These are phyloP conservation scores for Orthosia incerta DNA, from an alignment of 2,888 invertebrate species.

Conservation along the genomic window DNA sequence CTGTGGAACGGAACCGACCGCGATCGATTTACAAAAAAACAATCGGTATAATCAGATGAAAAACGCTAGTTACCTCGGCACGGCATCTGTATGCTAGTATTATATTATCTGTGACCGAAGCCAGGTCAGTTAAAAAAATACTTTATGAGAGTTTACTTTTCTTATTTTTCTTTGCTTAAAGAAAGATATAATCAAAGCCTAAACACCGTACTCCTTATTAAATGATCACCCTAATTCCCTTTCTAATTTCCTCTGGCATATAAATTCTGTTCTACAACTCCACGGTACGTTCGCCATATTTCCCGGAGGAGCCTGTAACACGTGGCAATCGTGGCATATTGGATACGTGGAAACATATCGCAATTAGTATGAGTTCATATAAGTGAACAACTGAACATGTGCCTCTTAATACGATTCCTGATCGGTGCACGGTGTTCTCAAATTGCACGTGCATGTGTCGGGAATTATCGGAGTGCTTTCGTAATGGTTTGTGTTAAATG, in stretches of 20 bases:
- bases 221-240: conserved; percentile 15
- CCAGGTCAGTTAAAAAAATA: too few relatives aligned
- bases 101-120: too few relatives aligned
- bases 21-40: too few relatives aligned
- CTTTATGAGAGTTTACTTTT: too few relatives aligned
- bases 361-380: conserved; percentile 30
- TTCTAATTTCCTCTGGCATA: conserved; percentile 39
- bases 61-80: too few relatives aligned
- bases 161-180: too few relatives aligned
- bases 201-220: conserved; percentile 15
- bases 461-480: background rate
- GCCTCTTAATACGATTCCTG: conserved; percentile 10
- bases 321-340: conserved; percentile 17
- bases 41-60: too few relatives aligned
- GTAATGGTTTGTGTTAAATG: background rate
- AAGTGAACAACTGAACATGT: conserved; percentile 5
- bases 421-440: conserved; percentile 6
- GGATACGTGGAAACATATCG: background rate
- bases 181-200: conserved; percentile 6
- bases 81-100: too few relatives aligned
- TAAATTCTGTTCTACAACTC: conserved; percentile 24
- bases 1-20: too few relatives aligned
- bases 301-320: conserved; percentile 28
- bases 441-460: background rate
- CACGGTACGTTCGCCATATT: conserved; percentile 20